These are phyloP conservation scores for Aphelenchoides fujianensis DNA, from an alignment of 1,140 invertebrate genomes.

Conservation along the genomic window DNA sequence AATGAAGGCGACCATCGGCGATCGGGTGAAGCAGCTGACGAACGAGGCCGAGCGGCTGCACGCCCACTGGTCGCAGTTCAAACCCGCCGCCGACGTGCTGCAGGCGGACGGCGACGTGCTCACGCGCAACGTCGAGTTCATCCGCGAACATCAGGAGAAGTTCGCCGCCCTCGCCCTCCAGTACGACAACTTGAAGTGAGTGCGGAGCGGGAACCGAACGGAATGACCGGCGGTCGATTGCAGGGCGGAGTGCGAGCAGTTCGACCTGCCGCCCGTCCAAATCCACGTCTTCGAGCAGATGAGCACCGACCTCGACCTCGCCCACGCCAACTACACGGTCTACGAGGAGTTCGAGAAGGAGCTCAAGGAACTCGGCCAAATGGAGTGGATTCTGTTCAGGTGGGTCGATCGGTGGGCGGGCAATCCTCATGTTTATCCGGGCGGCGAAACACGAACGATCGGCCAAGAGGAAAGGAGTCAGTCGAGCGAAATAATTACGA, in stretches of 20 bases:
- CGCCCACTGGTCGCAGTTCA: constrained; percentile 74
- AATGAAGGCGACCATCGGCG: constrained; percentile 68
- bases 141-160: constrained; percentile 71
- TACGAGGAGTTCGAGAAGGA: constrained; percentile 73
- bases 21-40: constrained; percentile 70
- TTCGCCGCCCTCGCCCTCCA: constrained; percentile 68
- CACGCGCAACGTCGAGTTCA: constrained; percentile 68
- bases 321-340: constrained; percentile 71
- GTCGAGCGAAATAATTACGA: too few relatives aligned
- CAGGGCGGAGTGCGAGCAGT: constrained; percentile 74
- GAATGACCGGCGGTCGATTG: constrained; percentile 44
- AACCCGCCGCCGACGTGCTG: constrained; percentile 67
- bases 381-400: constrained; percentile 79
- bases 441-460: too few relatives aligned
- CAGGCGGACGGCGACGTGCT: constrained; percentile 64
- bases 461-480: too few relatives aligned
- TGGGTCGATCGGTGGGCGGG: too few relatives aligned
- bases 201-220: too few relatives aligned
- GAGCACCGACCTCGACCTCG: constrained; percentile 68
- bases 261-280: constrained; percentile 72
- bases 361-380: constrained; percentile 70
- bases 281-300: constrained; percentile 69
- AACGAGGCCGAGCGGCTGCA: constrained; percentile 73
- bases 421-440: too few relatives aligned
- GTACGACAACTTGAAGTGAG: constrained; percentile 66